phyloP scores from a whole-genome alignment of 2,888 invertebrate species.

The Phyto melanocephala region DNA sequence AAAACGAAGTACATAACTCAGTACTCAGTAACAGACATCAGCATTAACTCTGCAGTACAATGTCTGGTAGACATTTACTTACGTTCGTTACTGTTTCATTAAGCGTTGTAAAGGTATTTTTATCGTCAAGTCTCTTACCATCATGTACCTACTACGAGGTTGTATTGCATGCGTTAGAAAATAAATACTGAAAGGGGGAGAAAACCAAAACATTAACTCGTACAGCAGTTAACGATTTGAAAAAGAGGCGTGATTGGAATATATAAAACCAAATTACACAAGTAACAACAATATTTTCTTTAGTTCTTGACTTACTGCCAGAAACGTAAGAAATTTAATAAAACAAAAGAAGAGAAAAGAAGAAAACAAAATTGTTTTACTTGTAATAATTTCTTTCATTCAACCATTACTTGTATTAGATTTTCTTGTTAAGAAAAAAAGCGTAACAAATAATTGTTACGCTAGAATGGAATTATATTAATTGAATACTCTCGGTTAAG shows the following conservation, averaged over 20 bases:
- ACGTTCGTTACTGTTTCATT: no score
- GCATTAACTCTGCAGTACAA: no score
- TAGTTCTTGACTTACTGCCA: not conserved
- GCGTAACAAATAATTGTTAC: not conserved
- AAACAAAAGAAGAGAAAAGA: not conserved
- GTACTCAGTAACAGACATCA: not conserved
- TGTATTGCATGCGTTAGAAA: not conserved
- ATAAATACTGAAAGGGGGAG: not conserved
- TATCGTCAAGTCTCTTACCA: no score
- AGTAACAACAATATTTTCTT: slow-evolving; percentile 4
- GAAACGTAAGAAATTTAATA: not conserved
- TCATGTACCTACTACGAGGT: not conserved
- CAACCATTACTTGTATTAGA: not conserved
- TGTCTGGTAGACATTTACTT: not conserved
- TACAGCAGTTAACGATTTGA: slow-evolving; percentile 3
- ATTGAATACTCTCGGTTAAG: not conserved
- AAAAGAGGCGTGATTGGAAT: slow-evolving; percentile 54
- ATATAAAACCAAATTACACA: not conserved
- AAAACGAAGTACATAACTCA: not conserved
- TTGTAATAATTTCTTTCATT: not conserved
- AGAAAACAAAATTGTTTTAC: not conserved
- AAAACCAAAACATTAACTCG: not conserved
- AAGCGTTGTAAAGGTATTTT: no score
- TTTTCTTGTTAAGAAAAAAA: not conserved
- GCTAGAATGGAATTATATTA: not conserved